Evolutionary conservation across 2,797 vertebrate genomes (phyloP), one percentile per base, ranked within the genome.

Genomic region (Mormyrus proboscirostris): DNA sequence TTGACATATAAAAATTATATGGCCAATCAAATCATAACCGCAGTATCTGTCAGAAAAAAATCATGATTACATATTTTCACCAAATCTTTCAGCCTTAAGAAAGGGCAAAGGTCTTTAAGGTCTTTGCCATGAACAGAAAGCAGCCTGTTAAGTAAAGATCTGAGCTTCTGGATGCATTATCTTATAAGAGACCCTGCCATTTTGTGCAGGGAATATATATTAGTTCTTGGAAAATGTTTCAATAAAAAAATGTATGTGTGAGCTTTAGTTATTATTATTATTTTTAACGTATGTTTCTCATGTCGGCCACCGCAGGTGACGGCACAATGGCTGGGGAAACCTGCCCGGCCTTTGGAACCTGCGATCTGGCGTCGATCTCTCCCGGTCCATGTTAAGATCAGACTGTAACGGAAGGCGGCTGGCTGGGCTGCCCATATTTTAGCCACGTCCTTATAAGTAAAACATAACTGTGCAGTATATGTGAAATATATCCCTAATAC

Each of bases 401-500:
- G 12, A 9, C 73, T 7, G 19, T 73, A 73, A 73, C 65, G 0
- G 65, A 16, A 33, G 29, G 29, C 29, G 1, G 29, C 65, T 33
- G 29, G 29, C 65, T 16, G 29, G 65, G 38, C 65, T 16, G 82
- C 82, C 4, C 44, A 8, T 84, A 50, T 84, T 84, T 84, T 84
- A 84, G 5, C 65, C 12, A 49, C 2, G 47, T 84, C 49, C 82
- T 51, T 51, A 84, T 84, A 84, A 84, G 49, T 84, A 84, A 84
- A 49, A 84, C 82, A 84, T 84, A 49, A 84, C 82, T n/a, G 19
- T 51, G 82, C 49, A 29, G 49, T 84, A 84, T 49, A 84, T 84
- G n/a, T 84, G 82, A 84, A 84, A 84, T 84, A 84, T 84, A 47
- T 51, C n/a, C n/a, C 47, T 84, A 84, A 84, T 84, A 84, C 82